A percentile compares a stretch with the other conserved stretches of the same genome.
These are phyloP conservation scores for Euleptes europaea DNA, from an alignment of 2,113 vertebrate genomes.

Conservation along the genomic window DNA sequence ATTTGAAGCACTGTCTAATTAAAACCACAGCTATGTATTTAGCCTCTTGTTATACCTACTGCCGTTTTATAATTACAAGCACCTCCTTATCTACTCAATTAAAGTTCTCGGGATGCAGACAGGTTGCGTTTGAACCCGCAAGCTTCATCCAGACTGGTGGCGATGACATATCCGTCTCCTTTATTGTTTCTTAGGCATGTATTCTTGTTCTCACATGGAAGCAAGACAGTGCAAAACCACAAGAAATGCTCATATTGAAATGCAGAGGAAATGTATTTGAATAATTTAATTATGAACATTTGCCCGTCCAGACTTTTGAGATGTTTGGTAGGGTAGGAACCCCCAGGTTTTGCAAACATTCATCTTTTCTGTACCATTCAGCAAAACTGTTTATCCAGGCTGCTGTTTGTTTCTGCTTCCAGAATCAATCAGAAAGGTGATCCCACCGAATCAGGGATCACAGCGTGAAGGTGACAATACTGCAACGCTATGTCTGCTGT, in stretches of 20 bases:
- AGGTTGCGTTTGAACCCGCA: constrained; percentile 73
- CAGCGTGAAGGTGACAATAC: not conserved
- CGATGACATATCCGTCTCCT: constrained; percentile 52
- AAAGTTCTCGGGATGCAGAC: constrained; percentile 74
- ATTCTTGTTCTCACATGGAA: not conserved
- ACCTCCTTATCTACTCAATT: constrained; percentile 85
- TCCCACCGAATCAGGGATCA: not conserved
- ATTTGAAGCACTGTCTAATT: constrained; percentile 89
- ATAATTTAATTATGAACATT: not conserved
- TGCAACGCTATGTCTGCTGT: not conserved
- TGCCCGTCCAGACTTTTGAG: too few relatives aligned
- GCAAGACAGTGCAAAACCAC: not conserved
- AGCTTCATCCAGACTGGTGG: constrained; percentile 56
- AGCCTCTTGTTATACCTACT: constrained; percentile 87
- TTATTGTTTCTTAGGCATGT: constrained; percentile 22
- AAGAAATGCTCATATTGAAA: not conserved
- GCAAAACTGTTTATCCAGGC: not conserved
- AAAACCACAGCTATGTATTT: constrained; percentile 88
- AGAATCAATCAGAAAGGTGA: not conserved
- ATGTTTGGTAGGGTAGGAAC: not conserved
- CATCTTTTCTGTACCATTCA: not conserved
- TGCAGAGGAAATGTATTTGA: not conserved
- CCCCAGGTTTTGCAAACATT: not conserved
- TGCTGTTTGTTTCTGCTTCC: too few relatives aligned
- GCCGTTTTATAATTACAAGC: constrained; percentile 85